These are phyloP conservation scores for Pyrocephalus nanus DNA, from an alignment of 2,797 vertebrate genomes.

Conservation along the genomic window DNA sequence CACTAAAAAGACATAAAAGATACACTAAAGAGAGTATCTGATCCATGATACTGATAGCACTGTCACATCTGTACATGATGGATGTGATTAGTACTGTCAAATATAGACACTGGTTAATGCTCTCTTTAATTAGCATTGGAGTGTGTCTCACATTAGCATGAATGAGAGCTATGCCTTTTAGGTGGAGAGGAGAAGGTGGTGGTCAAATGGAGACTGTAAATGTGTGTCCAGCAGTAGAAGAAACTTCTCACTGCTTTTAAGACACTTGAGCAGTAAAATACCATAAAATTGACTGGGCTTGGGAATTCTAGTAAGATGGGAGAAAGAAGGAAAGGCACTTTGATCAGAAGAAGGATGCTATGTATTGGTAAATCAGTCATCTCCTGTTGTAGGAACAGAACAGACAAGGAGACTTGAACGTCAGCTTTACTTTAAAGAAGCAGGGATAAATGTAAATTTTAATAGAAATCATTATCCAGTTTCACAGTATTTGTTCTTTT, in stretches of 20 bases:
- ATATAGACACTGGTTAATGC: constrained; percentile 41
- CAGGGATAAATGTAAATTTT: background rate
- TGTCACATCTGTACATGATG: constrained; percentile 30
- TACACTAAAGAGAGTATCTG: constrained; percentile 19
- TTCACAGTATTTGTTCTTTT: background rate
- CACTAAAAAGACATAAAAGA: background rate
- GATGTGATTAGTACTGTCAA: constrained; percentile 47
- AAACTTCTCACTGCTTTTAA: background rate
- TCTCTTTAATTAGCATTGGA: constrained; percentile 39
- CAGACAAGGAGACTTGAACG: background rate
- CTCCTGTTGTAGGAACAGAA: background rate
- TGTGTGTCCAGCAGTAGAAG: background rate
- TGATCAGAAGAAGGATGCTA: background rate
- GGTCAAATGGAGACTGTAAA: background rate
- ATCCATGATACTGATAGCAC: constrained; percentile 12
- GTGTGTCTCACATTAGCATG: background rate
- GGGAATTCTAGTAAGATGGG: background rate
- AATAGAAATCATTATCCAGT: background rate
- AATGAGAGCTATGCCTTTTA: background rate
- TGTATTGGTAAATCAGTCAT: background rate
- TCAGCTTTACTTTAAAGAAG: background rate
- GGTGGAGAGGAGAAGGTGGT: background rate
- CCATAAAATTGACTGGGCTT: background rate
- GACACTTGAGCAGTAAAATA: background rate
- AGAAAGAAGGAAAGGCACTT: background rate